phyloP scores from a whole-genome alignment of 2,113 vertebrate species.

The Hyperopisus bebe region DNA sequence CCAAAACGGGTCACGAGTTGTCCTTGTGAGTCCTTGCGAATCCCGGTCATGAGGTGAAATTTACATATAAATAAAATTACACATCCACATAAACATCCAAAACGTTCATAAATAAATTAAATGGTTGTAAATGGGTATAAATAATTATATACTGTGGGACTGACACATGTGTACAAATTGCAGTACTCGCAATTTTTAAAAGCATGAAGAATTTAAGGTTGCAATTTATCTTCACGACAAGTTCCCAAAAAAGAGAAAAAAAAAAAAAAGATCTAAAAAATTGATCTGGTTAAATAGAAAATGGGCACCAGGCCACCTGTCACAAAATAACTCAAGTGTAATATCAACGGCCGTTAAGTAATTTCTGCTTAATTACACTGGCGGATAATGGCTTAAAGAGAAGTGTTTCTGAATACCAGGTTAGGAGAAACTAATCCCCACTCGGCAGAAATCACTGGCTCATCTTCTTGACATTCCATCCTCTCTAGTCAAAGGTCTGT shows the following conservation, averaged over 20 bases:
- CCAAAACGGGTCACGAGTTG: not conserved
- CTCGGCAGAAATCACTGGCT: not conserved
- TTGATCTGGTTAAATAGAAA: not conserved
- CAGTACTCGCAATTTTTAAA: not conserved
- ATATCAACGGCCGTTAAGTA: not conserved
- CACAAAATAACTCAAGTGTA: not conserved
- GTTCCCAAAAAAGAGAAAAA: not conserved
- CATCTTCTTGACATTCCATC: not conserved
- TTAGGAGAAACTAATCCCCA: not conserved
- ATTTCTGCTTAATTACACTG: conserved; percentile 3
- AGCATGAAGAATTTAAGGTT: not conserved
- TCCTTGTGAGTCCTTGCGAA: not conserved
- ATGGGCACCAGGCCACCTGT: not conserved
- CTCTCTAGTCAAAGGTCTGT: not conserved
- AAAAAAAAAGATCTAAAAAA: not conserved
- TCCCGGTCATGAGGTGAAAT: not conserved
- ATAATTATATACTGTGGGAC: not conserved
- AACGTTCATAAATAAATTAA: not conserved
- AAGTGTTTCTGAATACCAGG: not conserved
- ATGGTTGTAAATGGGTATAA: not conserved
- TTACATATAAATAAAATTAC: not conserved
- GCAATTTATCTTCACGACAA: not conserved
- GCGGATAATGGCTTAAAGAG: not conserved
- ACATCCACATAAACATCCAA: not conserved
- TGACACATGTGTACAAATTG: not conserved